Percentiles rank a stretch among this genome's conserved stretches.
These are phyloP conservation scores for Danio aesculapii DNA, from an alignment of 2,797 vertebrate genomes.

Conservation along the genomic window DNA sequence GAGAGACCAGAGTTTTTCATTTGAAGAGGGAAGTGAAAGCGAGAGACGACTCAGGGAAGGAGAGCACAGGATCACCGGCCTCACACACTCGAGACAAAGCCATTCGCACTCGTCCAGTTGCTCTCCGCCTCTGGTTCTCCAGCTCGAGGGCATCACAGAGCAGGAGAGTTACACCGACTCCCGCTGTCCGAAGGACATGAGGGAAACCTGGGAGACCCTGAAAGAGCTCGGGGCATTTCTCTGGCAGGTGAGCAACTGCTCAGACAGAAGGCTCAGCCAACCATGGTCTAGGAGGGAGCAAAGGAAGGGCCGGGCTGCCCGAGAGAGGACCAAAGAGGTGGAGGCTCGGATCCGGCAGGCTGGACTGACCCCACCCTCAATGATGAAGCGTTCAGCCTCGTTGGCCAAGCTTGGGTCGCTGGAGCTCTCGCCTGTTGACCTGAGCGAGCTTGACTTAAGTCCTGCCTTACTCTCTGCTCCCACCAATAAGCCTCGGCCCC, in stretches of 20 bases:
- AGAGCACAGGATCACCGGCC: constrained; percentile 50
- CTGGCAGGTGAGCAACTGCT: constrained; percentile 72
- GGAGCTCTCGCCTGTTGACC: constrained; percentile 88
- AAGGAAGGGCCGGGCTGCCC: constrained; percentile 63
- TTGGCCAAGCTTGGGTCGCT: constrained; percentile 92
- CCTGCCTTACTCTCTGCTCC: constrained; percentile 45
- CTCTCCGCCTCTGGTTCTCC: constrained; percentile 42
- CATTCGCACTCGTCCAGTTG: constrained; percentile 48
- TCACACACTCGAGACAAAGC: constrained; percentile 50
- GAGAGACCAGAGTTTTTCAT: constrained; percentile 23
- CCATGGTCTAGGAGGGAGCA: constrained; percentile 51
- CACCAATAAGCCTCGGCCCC: constrained; percentile 55
- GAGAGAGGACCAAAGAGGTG: constrained; percentile 79
- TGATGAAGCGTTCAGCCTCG: constrained; percentile 93
- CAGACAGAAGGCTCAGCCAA: constrained; percentile 57
- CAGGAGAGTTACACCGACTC: constrained; percentile 83
- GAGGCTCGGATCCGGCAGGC: constrained; percentile 86
- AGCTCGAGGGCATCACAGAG: constrained; percentile 83
- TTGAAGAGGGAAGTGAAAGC: constrained; percentile 44
- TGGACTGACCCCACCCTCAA: constrained; percentile 86
- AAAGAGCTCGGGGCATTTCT: constrained; percentile 78
- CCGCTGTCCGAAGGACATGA: constrained; percentile 72
- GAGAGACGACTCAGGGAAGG: constrained; percentile 58
- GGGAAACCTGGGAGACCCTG: constrained; percentile 74
- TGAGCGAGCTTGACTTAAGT: constrained; percentile 75